Base-by-base conservation (phyloP, 2,888 invertebrate species). In the Physocephala rufipes region DNA sequence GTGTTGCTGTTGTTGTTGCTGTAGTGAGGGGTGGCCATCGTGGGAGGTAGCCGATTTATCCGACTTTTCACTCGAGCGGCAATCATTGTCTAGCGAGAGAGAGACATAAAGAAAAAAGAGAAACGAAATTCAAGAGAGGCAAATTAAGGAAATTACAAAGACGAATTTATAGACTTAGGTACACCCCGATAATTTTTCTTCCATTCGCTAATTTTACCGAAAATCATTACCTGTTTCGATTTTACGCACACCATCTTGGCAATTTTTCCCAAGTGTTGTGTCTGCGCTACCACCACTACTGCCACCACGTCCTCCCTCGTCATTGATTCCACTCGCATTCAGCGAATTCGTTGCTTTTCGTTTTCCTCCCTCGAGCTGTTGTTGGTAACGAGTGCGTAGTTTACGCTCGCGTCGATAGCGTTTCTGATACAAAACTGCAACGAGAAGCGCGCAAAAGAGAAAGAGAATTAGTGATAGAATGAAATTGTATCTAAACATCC, bases 361-460 rank as follows among this genome's bases (percentile, higher is more conserved):
- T 86, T 94, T 95, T 79, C 92, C 88, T 79, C 92, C 88, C 85
- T 95, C 95, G 75, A 96, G 87, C 82, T 95, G 95, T 78, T 95
- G 95, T 82, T 96, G 95, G 71, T 95, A 89, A 79, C 93, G 90
- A 82, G 93, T 91, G 80, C 95, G 89, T 75, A 92, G 91, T 85
- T 94, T 91, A 78, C 93, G 90, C 85, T 96, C 96, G 81, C 94
- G 93, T 88, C 95, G 93, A 87, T 95, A 89, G 74, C 95, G 91
- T 86, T 96, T 96, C 86, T 96, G 95, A 86, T 94, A 95, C 84
- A 93, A 88, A 75, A 93, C 96, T 96, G 90, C 24, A 89, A 73
- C 62, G 72, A 66, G 51, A 30, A 43, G 16, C 30, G 55, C 63
- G 45, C 53, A 72, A 59, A 71, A 47, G 73, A 69, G 71, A 49